phyloP scores from a whole-genome alignment of 2,888 invertebrate genomes.

The Slavum lentiscoides region DNA sequence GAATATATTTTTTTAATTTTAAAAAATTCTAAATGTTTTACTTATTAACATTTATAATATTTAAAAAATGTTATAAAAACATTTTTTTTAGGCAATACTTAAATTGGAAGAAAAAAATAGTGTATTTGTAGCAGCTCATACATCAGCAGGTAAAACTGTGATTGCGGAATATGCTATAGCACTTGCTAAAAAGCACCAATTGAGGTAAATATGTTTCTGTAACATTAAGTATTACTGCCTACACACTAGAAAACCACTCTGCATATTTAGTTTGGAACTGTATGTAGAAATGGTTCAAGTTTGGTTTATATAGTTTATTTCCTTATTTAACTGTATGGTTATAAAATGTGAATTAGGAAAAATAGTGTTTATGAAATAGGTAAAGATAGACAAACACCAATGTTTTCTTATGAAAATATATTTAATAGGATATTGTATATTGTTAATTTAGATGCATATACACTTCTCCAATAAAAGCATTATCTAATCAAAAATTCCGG shows the following conservation, averaged over 20 bases:
- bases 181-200: slow-evolving; percentile 78
- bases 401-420: not conserved
- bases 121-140: slow-evolving; percentile 98
- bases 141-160: slow-evolving; percentile 98
- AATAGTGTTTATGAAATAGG: not conserved
- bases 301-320: too few species aligned
- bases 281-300: not conserved
- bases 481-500: slow-evolving; percentile 98
- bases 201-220: slow-evolving; percentile 14
- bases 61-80: not conserved
- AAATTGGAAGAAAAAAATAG: slow-evolving; percentile 91
- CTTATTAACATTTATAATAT: too few species aligned
- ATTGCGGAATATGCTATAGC: slow-evolving; percentile 99
- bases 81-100: slow-evolving; percentile 73
- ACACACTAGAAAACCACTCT: not conserved
- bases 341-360: not conserved
- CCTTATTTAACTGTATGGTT: too few species aligned
- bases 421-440: slow-evolving; percentile 23
- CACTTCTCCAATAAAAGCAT: slow-evolving; percentile 97
- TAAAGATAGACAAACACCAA: not conserved
- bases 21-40: slow-evolving; percentile 7
- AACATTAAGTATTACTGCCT: not conserved
- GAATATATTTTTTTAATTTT: not conserved
- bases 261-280: not conserved
- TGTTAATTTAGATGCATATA: slow-evolving; percentile 76